Evolutionary conservation across 1,140 invertebrate genomes (phyloP), one percentile per base, ranked within the genome.

Genomic region (Drosophila cardini): DNA sequence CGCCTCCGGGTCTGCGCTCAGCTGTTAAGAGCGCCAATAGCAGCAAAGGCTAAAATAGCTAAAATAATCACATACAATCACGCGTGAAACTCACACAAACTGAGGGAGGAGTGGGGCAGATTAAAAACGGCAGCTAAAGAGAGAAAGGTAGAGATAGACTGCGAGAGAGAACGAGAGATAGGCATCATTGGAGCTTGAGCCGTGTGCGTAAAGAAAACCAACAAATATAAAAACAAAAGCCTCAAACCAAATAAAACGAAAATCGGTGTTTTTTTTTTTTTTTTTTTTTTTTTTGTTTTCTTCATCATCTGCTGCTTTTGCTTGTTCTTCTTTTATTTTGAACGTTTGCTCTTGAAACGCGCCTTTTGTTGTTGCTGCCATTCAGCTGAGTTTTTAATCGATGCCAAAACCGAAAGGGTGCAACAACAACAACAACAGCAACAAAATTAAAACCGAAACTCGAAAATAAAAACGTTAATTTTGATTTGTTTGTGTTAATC

Each of bases 201-300:
- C 46, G 73, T 76, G 73, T 76, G 73, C 67, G 73, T 72, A 65
- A 64, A 71, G 57, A 74, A 74, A 70, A 30, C 46, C 36, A 32
- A 67, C n/a, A 21, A 30, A 30, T 48, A 56, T n/a, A 46, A 52
- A 61, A 64, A 57, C 62, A 72, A 65, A 68, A 68, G 45, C 55
- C 32, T 42, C 65, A 56, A 76, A 60, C 32, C 26, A 45, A 65
- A 76, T 32, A 76, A 61, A 45, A 63, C 52, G 52, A 50, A 71
- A 71, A 76, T 67, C 61, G 42, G 36, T 30, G 42, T 30, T 34
- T 26, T 34, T 38, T 26, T 53, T 58, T 16, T 38, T 38, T 26
- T 53, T 58, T 16, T 38, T 43, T 15, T 50, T 50, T 3, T 21
- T 13, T 46, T 36, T 46, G 42, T 38, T 50, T 57, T 55, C 52